phyloP scores from a whole-genome alignment of 2,797 vertebrate genomes.

The Huso huso region DNA sequence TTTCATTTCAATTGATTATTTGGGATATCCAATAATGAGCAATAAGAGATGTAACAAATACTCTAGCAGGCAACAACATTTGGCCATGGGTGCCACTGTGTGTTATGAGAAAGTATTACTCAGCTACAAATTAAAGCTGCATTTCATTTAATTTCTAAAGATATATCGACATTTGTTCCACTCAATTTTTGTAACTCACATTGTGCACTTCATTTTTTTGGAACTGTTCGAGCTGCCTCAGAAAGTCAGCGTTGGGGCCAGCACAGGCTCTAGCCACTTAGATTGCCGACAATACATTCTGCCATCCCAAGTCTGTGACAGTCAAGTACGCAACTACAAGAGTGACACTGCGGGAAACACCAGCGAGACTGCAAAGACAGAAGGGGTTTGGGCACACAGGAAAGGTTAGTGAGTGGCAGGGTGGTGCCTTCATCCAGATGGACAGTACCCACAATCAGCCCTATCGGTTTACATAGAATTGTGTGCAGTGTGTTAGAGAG shows the following conservation, averaged over 20 bases:
- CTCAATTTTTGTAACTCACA: constrained; percentile 47
- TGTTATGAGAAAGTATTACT: no score
- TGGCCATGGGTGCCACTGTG: no score
- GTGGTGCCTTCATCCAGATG: background rate
- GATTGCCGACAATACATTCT: constrained; percentile 77
- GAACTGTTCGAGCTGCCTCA: constrained; percentile 85
- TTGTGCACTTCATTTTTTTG: constrained; percentile 68
- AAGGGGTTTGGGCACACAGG: background rate
- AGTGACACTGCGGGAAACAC: constrained; percentile 89
- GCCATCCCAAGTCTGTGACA: constrained; percentile 83
- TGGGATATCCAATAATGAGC: no score
- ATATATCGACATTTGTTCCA: no score
- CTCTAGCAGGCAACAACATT: no score
- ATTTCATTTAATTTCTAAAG: no score
- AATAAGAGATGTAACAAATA: no score
- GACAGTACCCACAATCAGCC: no score
- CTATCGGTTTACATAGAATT: no score
- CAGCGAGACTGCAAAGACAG: constrained; percentile 69
- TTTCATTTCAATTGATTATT: no score
- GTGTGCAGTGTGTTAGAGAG: no score
- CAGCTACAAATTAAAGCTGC: no score
- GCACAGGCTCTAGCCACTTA: constrained; percentile 76
- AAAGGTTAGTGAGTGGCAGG: background rate
- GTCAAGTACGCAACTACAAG: constrained; percentile 94
- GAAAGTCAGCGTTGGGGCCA: constrained; percentile 86